Base-by-base conservation (phyloP, 2,113 vertebrate genomes). In the Sciurus niger region DNA sequence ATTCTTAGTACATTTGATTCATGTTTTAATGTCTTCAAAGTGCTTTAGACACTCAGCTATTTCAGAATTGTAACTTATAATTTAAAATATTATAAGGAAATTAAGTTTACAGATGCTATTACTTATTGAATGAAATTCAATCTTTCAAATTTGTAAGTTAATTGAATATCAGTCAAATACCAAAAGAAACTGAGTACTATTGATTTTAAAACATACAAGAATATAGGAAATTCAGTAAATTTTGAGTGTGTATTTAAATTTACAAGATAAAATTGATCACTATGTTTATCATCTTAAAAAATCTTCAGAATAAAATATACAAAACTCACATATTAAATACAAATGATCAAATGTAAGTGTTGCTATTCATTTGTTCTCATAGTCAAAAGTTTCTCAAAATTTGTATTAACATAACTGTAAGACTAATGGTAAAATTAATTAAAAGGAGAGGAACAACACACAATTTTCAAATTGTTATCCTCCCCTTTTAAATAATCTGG, bases 141-240 rank as follows among this genome's bases (percentile, higher is more conserved):
- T 65, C 53, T 86, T 93, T 28, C 32, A 94, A 74, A 48, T 14
- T 78, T 73, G 17, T 60, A 85, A 79, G 8, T 90, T 90, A 79
- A 84, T 84, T 73, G 40, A 84, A 2, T 85, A 74, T 68, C 55
- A 58, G 63, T 63, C 28, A 93, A 82, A 58, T 13, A 80, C 46
- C 12, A 87, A 94, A 94, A 82, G 22, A 10, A 82, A 76, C 43
- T 80, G 32, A 86, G 37, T 68, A 60, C 16, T 55, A 60, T 86
- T 60, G 74, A 80, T 82, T 79, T 82, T 63, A 55, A 67, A 90
- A 86, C 13, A 60, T 65, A 67, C 8, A 86, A 34, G 37, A 51
- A 68, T 77, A 70, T 34, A 91, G 17, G 4, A 1, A 87, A 83
- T 91, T 51, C 24, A 53, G 22, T 82, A 87, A 28, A 80, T 67